A percentile compares a stretch with the other conserved stretches of the same genome.
phyloP scores from a whole-genome alignment of 1,140 invertebrate genomes.

The Trinorchestia longiramus region DNA sequence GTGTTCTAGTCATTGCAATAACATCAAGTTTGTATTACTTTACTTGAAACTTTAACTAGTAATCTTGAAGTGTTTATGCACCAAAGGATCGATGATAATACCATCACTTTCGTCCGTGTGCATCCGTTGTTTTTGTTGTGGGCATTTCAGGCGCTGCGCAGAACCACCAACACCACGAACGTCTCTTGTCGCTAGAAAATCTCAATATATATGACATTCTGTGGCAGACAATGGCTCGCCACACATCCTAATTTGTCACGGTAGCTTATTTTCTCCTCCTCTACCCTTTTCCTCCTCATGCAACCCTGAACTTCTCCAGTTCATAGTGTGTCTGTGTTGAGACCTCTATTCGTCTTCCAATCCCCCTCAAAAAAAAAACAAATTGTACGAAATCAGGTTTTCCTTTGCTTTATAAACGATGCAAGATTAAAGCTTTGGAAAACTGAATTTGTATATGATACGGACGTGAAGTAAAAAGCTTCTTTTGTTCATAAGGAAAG shows the following conservation, averaged over 20 bases:
- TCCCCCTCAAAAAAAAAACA: no score
- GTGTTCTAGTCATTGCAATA: no score
- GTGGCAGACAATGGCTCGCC: conserved; percentile 41
- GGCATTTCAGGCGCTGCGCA: background rate
- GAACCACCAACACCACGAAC: background rate
- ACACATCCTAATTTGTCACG: conserved; percentile 44
- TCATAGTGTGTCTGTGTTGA: background rate
- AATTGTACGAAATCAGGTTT: no score
- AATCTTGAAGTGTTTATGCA: background rate
- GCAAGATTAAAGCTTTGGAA: background rate
- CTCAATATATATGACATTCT: conserved; percentile 15
- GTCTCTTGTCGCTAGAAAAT: background rate
- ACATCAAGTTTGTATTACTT: no score
- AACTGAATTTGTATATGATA: background rate
- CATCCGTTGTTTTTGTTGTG: background rate
- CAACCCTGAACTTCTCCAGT: background rate
- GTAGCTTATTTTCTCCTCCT: conserved; percentile 13
- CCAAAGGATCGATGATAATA: background rate
- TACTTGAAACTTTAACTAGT: background rate
- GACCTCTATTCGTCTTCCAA: background rate
- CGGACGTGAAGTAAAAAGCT: background rate
- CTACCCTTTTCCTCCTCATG: background rate
- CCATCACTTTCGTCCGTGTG: background rate
- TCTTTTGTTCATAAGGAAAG: no score
- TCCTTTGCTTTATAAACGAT: background rate